Evolutionary conservation across 2,888 invertebrate species (phyloP).

Genomic region (Linyphia triangularis): DNA sequence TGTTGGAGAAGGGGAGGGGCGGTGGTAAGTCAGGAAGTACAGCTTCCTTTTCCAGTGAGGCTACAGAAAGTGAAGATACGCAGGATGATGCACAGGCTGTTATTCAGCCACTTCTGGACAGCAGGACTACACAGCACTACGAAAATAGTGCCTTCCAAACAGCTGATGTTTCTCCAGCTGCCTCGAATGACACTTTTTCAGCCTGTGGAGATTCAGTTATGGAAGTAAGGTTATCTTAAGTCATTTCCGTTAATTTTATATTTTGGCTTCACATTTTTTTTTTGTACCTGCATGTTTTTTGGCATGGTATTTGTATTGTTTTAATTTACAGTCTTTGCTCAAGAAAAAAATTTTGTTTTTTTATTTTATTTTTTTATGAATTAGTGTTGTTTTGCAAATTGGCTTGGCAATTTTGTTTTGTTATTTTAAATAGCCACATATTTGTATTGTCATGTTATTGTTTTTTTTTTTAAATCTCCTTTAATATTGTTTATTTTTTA

Average conservation of each 20-base stretch:
- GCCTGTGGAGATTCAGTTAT: constrained; percentile 76
- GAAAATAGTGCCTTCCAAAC: constrained; percentile 77
- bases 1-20: constrained; percentile 77
- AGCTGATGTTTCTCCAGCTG: constrained; percentile 76
- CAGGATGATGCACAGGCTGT: constrained; percentile 69
- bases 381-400: too few relatives aligned
- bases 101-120: constrained; percentile 64
- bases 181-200: constrained; percentile 75
- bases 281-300: too few relatives aligned
- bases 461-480: too few relatives aligned
- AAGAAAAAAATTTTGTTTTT: too few relatives aligned
- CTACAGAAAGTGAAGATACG: constrained; percentile 76
- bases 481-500: too few relatives aligned
- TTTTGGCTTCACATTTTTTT: constrained; percentile 62
- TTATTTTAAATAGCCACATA: too few relatives aligned
- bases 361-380: too few relatives aligned
- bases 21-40: constrained; percentile 76
- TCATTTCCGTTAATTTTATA: background rate
- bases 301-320: too few relatives aligned
- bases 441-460: too few relatives aligned
- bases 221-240: constrained; percentile 69
- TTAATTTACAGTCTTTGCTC: too few relatives aligned
- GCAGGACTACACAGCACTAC: constrained; percentile 74
- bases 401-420: too few relatives aligned
- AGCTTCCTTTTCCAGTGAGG: constrained; percentile 77